These are phyloP conservation scores for Chaenogobius annularis DNA, from an alignment of 2,113 vertebrate genomes.

Conservation along the genomic window DNA sequence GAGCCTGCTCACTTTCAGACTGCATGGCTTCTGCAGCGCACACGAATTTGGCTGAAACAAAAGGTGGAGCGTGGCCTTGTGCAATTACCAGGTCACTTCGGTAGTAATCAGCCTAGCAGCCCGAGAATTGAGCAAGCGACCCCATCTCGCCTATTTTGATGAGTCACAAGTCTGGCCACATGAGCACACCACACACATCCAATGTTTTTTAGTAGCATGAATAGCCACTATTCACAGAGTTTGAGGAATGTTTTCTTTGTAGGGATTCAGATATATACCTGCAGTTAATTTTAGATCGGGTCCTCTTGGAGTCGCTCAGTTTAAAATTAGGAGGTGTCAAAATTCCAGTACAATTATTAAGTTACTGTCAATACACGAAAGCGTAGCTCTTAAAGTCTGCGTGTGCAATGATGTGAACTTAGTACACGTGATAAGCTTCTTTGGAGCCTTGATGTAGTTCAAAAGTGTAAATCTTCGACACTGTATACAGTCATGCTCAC, in stretches of 20 bases:
- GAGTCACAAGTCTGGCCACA: conserved; percentile 38
- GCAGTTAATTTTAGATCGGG: conserved; percentile 73
- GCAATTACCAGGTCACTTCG: conserved; percentile 23
- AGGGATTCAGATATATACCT: conserved; percentile 70
- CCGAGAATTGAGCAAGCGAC: conserved; percentile 37
- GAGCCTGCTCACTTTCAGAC: conserved; percentile 21
- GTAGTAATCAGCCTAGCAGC: conserved; percentile 17
- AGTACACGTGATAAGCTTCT: conserved; percentile 49
- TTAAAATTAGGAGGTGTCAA: conserved; percentile 81
- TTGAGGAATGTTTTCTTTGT: conserved; percentile 71
- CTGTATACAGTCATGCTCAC: conserved; percentile 40
- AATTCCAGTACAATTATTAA: conserved; percentile 77
- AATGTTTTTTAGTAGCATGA: conserved; percentile 58
- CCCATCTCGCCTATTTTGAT: conserved; percentile 46
- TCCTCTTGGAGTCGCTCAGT: conserved; percentile 74
- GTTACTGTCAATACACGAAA: conserved; percentile 76
- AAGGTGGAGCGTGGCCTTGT: conserved; percentile 5
- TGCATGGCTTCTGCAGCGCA: conserved; percentile 15
- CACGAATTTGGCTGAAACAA: conserved; percentile 6
- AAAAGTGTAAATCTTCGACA: conserved; percentile 61
- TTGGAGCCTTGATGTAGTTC: conserved; percentile 27
- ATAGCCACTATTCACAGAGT: conserved; percentile 68
- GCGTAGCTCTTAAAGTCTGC: conserved; percentile 68
- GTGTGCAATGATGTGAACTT: conserved; percentile 29
- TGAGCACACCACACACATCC: conserved; percentile 12